A percentile compares a stretch with the other conserved stretches of the same genome.
phyloP scores from a whole-genome alignment of 2,797 vertebrate genomes.

The Denticeps clupeoides region DNA sequence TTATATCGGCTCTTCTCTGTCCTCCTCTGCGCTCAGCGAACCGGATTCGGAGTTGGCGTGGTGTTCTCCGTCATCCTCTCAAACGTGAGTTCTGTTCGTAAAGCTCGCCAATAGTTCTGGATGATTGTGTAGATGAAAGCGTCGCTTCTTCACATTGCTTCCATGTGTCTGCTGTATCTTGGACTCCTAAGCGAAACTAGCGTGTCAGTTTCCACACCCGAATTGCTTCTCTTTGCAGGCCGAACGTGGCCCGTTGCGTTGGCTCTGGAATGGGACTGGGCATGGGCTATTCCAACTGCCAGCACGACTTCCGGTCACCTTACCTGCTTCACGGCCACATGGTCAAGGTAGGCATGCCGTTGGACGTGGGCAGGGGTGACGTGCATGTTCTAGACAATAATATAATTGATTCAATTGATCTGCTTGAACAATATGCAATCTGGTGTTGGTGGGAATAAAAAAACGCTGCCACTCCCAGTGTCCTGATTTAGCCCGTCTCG shows the following conservation, averaged over 20 bases:
- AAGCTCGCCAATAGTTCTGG: too few relatives aligned
- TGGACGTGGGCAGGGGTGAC: too few relatives aligned
- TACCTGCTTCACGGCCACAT: slow-evolving; percentile 76
- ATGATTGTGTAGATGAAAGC: background rate
- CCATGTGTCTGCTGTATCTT: background rate
- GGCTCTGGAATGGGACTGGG: slow-evolving; percentile 79
- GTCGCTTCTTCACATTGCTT: too few relatives aligned
- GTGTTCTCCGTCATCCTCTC: slow-evolving; percentile 77
- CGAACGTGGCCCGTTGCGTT: slow-evolving; percentile 78
- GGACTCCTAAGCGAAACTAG: too few relatives aligned
- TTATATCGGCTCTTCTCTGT: slow-evolving; percentile 9
- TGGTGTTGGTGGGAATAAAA: too few relatives aligned
- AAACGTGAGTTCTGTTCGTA: slow-evolving; percentile 92
- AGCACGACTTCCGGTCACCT: slow-evolving; percentile 75
- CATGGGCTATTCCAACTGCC: slow-evolving; percentile 88
- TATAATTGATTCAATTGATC: too few relatives aligned
- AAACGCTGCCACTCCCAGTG: too few relatives aligned
- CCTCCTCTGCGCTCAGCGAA: slow-evolving; percentile 53
- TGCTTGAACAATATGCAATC: too few relatives aligned
- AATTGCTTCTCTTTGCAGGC: slow-evolving; percentile 51
- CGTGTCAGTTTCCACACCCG: too few relatives aligned
- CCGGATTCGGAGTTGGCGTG: slow-evolving; percentile 75
- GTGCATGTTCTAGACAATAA: too few relatives aligned
- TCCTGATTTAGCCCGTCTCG: too few relatives aligned
- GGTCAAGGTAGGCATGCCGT: slow-evolving; percentile 67